Evolutionary conservation across 2,888 invertebrate species (phyloP).

Genomic region (Drosophila austrosaltans): DNA sequence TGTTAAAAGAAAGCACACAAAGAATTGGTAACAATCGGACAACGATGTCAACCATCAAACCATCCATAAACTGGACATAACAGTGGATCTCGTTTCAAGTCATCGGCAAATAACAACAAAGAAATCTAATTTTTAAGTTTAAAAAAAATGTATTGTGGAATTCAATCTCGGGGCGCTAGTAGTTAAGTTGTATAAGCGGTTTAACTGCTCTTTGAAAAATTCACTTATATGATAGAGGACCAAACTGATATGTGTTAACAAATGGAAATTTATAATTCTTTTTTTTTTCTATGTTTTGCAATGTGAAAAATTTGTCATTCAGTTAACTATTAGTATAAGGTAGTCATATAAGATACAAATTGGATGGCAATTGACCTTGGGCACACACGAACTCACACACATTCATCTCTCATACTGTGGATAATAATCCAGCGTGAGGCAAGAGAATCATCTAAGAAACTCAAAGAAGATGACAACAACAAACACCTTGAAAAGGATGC

Average conservation of each 20-base stretch:
- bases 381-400: background rate
- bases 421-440: background rate
- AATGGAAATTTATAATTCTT: slow-evolving; percentile 2
- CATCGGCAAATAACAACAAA: background rate
- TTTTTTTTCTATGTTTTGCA: background rate
- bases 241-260: background rate
- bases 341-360: slow-evolving; percentile 24
- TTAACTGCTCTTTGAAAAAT: background rate
- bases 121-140: background rate
- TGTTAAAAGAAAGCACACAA: slow-evolving; percentile 1
- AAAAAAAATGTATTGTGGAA: background rate
- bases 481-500: background rate
- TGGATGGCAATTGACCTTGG: background rate
- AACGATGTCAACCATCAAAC: slow-evolving; percentile 7
- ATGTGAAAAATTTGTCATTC: slow-evolving; percentile 27
- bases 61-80: background rate
- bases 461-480: background rate
- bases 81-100: background rate
- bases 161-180: background rate
- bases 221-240: background rate
- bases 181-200: background rate
- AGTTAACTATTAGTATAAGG: slow-evolving; percentile 15
- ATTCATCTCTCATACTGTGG: background rate
- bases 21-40: slow-evolving; percentile 10
- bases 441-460: background rate